Percentiles rank a stretch among this genome's conserved stretches.
Evolutionary conservation across 2,113 vertebrate species (phyloP).

Genomic region (Anas platyrhynchos): DNA sequence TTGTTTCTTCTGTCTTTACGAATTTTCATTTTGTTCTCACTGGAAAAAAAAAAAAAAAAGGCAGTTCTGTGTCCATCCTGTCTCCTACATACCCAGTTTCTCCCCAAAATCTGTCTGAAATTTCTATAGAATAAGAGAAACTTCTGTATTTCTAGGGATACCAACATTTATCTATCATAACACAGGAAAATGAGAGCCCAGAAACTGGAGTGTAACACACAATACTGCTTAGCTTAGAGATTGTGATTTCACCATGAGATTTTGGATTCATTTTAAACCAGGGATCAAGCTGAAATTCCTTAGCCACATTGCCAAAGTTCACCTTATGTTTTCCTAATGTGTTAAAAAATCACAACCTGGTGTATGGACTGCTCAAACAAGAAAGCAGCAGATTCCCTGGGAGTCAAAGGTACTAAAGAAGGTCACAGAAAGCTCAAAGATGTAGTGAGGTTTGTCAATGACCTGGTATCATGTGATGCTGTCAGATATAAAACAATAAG

Average conservation of each 20-base stretch:
- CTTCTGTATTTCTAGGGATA: not conserved
- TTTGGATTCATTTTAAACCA: not conserved
- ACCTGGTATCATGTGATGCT: not conserved
- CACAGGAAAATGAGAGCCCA: not conserved
- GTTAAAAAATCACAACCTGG: not conserved
- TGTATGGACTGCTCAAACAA: not conserved
- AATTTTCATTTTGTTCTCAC: not conserved
- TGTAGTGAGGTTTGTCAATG: not conserved
- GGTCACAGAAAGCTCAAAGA: not conserved
- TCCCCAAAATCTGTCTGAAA: not conserved
- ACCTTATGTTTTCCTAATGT: not conserved
- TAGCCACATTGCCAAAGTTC: not conserved
- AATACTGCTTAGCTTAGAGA: not conserved
- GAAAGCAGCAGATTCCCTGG: not conserved
- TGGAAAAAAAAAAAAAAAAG: not conserved
- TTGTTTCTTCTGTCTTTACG: not conserved
- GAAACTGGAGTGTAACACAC: not conserved
- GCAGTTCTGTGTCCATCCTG: not conserved
- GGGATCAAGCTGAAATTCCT: not conserved
- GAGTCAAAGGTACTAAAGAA: not conserved
- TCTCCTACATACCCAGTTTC: not conserved
- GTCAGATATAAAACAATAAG: not conserved
- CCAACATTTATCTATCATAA: too few relatives aligned
- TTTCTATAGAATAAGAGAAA: not conserved
- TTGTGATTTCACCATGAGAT: not conserved